Evolutionary conservation across 2,888 invertebrate species (phyloP), one percentile per base, ranked within the genome.

Genomic region (Elaeidobius kamerunicus): DNA sequence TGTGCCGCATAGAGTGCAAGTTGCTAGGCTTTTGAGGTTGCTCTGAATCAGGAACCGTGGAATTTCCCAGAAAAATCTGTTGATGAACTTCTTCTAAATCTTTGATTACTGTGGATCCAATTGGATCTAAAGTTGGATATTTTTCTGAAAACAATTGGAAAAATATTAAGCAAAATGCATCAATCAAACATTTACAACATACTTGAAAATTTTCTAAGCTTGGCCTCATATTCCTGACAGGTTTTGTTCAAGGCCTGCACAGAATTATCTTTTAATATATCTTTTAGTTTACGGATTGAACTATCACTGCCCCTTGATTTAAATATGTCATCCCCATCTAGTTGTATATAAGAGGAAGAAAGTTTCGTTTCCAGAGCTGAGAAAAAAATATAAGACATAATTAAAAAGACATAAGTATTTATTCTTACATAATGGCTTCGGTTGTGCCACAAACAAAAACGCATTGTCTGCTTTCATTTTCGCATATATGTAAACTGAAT

Each of bases 381-480:
- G 11, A 9, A 16, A 5, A 16, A 36, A 5, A 16, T 36, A 36
- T 36, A 36, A 5, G 14, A 16, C 7, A 15, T 4, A 23, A 23
- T 23, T 9, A 23, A 23, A 4, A 6, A 23, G 23, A 4, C 9
- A 23, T 9, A 15, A 9, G 36, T 14, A 36, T 36, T 4, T 36
- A 36, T 14, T 28, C 38, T 46, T 38, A 46, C 46, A 14, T 18
- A 46, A 14, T 18, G 56, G 56, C 45, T 5, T 51, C 61, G 28
- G 60, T 55, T 30, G 54, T 51, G 60, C 63, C 4, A 65, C 64
- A 53, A 62, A 70, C 3, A 60, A 23, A 47, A 70, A 70, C 3
- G 65, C 69, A 36, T 63, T 49, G 44, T 66, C 65, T 0, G 59
- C 35, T 46, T 62, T 60, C 54, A 66, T 59, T 59, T 67, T 67